Evolutionary conservation across 92 coral and sea anemone species (phyloP).

Genomic region (Porites rus): DNA sequence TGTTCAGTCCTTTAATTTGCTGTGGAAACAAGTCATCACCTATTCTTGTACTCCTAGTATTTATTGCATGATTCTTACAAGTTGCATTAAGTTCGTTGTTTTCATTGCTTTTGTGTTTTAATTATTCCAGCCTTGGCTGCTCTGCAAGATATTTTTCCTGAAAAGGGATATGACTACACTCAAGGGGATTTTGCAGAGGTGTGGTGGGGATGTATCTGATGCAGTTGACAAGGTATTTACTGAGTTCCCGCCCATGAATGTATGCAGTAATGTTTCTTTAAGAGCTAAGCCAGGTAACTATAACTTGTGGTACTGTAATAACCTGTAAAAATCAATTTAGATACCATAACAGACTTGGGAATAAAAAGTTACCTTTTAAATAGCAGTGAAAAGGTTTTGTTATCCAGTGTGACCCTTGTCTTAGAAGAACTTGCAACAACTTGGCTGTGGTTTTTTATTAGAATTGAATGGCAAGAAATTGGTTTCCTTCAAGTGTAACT

Average conservation of each 20-base stretch:
- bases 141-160: conserved; percentile 25
- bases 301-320: conserved; percentile 16
- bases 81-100: conserved; percentile 9
- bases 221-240: conserved; percentile 26
- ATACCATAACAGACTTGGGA: neutral
- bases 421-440: conserved; percentile 7
- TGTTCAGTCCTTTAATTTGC: conserved; percentile 9
- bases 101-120: neutral
- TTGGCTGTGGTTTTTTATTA: conserved; percentile 10
- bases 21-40: conserved; percentile 18
- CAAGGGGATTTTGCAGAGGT: conserved; percentile 16
- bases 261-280: conserved; percentile 14
- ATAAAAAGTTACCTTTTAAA: conserved; percentile 11
- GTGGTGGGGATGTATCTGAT: conserved; percentile 26
- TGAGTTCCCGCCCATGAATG: conserved; percentile 18
- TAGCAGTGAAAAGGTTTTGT: conserved; percentile 2
- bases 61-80: neutral
- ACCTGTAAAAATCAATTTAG: conserved; percentile 18
- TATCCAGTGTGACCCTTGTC: conserved; percentile 17
- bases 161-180: conserved; percentile 26
- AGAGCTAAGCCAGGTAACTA: conserved; percentile 9
- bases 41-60: neutral
- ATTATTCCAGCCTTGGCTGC: conserved; percentile 24
- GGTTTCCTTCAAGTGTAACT: conserved; percentile 14
- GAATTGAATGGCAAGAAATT: conserved; percentile 1